Base-by-base conservation (phyloP, 2,797 vertebrate genomes). In the Bradypus variegatus region DNA sequence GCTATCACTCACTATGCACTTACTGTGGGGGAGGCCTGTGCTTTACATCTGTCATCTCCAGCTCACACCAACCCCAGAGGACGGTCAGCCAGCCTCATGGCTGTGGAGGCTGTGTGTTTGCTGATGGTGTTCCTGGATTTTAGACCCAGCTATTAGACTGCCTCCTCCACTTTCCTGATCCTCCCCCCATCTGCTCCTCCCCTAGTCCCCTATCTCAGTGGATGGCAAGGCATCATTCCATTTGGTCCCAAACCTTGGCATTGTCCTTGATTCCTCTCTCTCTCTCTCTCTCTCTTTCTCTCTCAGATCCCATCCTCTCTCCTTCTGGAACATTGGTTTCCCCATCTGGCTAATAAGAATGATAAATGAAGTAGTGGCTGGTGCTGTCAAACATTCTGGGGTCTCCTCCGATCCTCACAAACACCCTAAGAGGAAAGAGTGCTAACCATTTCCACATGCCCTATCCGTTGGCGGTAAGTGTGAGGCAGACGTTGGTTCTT, bases 161-260 rank as follows among this genome's bases (percentile, higher is more conserved):
- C 48, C 36, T 75, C 67, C 67, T 60, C 19, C 1, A 33, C 50
- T 3, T 3, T 73, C 29, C 41, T n/a, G 38, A 64, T 36, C 19
- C 25, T 13, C 9, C 13, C 8, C 58, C 4, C 8, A 3, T 0
- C 27, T 0, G 18, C 25, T 48, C 19, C 38, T 69, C 62, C 33
- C 27, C 0, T 38, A n/a, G n/a, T 45, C 38, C 50, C 8, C 45
- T 72, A 80, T 69, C 87, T 62, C 41, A 0, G 19, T 2, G 53
- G 31, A 18, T 2, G 50, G 10, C 36, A 55, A 6, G 0, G 0
- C 81, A 11, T 50, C 62, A 21, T 53, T 55, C 50, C 69, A 55
- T 53, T 0, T 50, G 73, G 23, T 10, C 36, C 18, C 72, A 25
- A 7, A 64, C 75, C 50, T 82, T 50, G n/a, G 27, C 23, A 31